Percentiles rank a stretch among this genome's conserved stretches.
Conservation (phyloP, 1,140 invertebrate genomes). For the Steinernema feltiae region DNA sequence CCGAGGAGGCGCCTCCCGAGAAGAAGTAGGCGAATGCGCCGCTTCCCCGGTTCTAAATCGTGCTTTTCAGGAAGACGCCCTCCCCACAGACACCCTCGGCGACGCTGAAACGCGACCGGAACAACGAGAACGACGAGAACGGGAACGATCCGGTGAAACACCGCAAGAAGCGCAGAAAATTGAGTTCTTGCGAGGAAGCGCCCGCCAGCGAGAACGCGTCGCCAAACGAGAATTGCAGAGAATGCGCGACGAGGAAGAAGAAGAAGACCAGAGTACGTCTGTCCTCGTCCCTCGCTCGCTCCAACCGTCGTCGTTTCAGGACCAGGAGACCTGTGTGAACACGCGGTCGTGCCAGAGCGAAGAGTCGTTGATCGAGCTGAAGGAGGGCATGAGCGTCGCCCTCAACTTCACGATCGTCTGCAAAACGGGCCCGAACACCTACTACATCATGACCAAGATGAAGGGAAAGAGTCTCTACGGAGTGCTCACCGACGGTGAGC, state of each 20-base stretch:
- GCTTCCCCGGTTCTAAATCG: background rate
- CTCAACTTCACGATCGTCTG: conserved; percentile 1
- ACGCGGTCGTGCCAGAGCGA: background rate
- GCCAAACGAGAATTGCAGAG: background rate
- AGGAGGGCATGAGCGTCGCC: conserved; percentile 2
- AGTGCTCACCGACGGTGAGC: background rate
- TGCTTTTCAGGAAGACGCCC: too few relatives aligned
- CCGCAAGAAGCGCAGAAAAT: background rate
- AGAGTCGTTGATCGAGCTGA: background rate
- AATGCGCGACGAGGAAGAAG: background rate
- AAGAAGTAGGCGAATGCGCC: background rate
- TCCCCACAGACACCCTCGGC: too few relatives aligned
- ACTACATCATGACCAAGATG: conserved; percentile 7
- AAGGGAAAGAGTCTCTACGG: conserved; percentile 4
- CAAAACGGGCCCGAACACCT: background rate
- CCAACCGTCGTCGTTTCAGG: background rate
- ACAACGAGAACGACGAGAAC: background rate
- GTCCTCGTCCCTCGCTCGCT: background rate
- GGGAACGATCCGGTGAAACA: background rate
- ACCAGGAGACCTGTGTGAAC: conserved; percentile 6
- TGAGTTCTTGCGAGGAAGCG: background rate
- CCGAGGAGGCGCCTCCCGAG: background rate
- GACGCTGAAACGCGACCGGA: background rate
- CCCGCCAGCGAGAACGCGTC: background rate
- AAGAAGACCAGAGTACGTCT: background rate